Evolutionary conservation across 2,888 invertebrate species (phyloP).

Genomic region (Hedychridium roseum): DNA sequence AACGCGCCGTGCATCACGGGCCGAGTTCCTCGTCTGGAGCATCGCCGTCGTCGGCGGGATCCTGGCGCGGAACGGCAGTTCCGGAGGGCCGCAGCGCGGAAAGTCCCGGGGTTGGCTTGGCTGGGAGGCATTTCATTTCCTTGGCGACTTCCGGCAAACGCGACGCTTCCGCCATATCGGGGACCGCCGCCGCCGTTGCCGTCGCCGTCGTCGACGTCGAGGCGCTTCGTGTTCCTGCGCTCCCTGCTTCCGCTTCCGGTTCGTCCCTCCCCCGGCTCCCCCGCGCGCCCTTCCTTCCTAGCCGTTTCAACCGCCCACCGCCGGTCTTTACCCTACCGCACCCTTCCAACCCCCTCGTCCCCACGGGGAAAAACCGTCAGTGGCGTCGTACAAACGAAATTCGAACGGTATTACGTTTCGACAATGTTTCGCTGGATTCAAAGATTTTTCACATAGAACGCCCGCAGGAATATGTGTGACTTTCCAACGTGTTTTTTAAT

Average conservation of each 20-base stretch:
- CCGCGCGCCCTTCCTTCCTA: constrained; percentile 32
- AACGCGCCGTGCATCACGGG: no score
- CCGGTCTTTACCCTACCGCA: constrained; percentile 41
- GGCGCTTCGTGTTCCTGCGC: constrained; percentile 48
- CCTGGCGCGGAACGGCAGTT: constrained; percentile 26
- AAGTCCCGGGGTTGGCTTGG: constrained; percentile 15
- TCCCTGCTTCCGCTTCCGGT: constrained; percentile 56
- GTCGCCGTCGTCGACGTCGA: constrained; percentile 41
- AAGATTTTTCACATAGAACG: no score
- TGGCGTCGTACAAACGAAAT: no score
- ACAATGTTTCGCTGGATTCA: no score
- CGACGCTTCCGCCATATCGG: constrained; percentile 61
- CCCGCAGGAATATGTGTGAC: no score
- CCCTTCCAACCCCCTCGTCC: constrained; percentile 32
- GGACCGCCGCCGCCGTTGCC: constrained; percentile 38
- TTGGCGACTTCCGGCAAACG: constrained; percentile 62
- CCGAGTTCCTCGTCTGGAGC: no score
- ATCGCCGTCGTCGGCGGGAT: no score
- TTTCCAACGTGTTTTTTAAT: no score
- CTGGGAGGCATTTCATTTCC: constrained; percentile 61
- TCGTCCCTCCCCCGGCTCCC: constrained; percentile 31
- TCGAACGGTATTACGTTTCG: no score
- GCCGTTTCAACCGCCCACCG: constrained; percentile 33
- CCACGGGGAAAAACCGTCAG: no score
- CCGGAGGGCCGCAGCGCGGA: constrained; percentile 12